Conservation (phyloP, 2,888 invertebrate genomes). For the Abscondita cerata region DNA sequence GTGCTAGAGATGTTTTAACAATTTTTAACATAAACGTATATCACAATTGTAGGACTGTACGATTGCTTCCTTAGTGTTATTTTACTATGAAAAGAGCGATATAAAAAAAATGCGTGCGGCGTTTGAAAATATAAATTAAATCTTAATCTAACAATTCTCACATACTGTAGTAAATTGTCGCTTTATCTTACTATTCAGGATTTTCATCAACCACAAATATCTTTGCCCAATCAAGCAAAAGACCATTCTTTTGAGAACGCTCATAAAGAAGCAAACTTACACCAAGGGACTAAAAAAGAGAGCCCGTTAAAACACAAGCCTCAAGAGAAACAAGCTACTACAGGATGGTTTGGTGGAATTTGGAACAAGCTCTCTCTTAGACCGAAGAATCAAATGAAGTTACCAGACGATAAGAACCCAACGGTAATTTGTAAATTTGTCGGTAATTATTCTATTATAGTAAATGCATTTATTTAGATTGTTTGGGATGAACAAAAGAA, state of each 20-base stretch:
- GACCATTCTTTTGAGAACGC: constrained; percentile 49
- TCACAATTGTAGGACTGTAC: no score
- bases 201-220: constrained; percentile 61
- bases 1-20: no score
- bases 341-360: constrained; percentile 87
- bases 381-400: constrained; percentile 93
- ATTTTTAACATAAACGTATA: no score
- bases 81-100: no score
- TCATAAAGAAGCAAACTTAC: constrained; percentile 9
- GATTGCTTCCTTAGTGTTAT: no score
- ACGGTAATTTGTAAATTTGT: constrained; percentile 66
- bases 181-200: constrained; percentile 55
- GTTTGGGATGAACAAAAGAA: constrained; percentile 91
- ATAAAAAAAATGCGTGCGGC: no score
- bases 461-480: constrained; percentile 66
- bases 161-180: constrained; percentile 54
- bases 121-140: no score
- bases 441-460: constrained; percentile 35
- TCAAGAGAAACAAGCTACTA: constrained; percentile 44
- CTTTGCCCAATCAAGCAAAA: constrained; percentile 63
- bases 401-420: constrained; percentile 94
- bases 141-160: constrained; percentile 14
- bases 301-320: constrained; percentile 34
- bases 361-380: constrained; percentile 83
- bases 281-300: constrained; percentile 32